Conservation (phyloP, 2,888 invertebrate genomes). For the Laspeyria flexula region DNA sequence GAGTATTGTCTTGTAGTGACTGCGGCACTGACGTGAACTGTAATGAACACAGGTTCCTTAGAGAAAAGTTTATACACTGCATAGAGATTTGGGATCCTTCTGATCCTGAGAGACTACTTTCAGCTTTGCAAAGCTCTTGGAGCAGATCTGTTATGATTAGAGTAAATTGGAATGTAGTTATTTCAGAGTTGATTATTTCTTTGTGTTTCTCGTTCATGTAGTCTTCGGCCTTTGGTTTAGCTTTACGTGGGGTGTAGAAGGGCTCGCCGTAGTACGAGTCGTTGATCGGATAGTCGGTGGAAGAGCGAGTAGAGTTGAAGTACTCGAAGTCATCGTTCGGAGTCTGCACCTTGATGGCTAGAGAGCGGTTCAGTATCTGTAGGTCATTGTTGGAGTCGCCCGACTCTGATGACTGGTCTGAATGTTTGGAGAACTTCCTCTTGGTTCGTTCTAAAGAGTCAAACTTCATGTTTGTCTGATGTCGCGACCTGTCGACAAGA, state of each 20-base stretch:
- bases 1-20: constrained; percentile 55
- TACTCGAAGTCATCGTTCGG: constrained; percentile 88
- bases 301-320: constrained; percentile 78
- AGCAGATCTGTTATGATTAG: constrained; percentile 85
- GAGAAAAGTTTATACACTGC: constrained; percentile 86
- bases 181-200: constrained; percentile 80
- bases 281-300: constrained; percentile 62
- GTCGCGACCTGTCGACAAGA: constrained; percentile 55
- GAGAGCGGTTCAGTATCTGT: constrained; percentile 78
- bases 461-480: constrained; percentile 50
- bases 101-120: constrained; percentile 79
- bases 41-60: constrained; percentile 86
- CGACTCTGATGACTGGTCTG: constrained; percentile 75
- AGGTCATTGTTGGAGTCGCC: constrained; percentile 81
- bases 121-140: constrained; percentile 82
- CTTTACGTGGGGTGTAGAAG: constrained; percentile 64
- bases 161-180: constrained; percentile 85
- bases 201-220: constrained; percentile 82
- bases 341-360: constrained; percentile 84
- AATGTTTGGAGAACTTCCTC: constrained; percentile 52
- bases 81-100: constrained; percentile 85
- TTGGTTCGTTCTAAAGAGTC: constrained; percentile 56
- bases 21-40: constrained; percentile 84
- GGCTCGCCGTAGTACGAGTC: constrained; percentile 69
- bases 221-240: constrained; percentile 81